phyloP scores from a whole-genome alignment of 1,140 invertebrate species.

The Protaetia brevitarsis region DNA sequence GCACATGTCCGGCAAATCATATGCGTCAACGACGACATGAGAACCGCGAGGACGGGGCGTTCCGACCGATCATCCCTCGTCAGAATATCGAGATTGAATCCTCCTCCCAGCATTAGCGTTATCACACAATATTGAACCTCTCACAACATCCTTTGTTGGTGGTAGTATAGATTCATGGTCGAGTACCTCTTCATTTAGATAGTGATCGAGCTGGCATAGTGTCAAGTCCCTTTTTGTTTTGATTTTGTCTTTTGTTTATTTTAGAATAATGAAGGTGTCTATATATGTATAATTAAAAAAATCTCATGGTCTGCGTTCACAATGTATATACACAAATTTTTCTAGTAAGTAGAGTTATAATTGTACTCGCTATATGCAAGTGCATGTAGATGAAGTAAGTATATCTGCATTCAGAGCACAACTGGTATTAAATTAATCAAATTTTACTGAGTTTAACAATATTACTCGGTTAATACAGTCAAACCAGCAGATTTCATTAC shows the following conservation, averaged over 20 bases:
- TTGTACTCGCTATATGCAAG: too few species aligned
- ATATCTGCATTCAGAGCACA: too few species aligned
- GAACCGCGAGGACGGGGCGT: not conserved
- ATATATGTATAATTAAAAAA: too few species aligned
- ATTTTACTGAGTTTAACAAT: too few species aligned
- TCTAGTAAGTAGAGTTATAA: too few species aligned
- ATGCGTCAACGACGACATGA: not conserved
- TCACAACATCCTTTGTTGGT: not conserved
- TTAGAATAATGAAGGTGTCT: not conserved
- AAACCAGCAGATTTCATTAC: too few species aligned
- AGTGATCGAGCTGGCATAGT: not conserved
- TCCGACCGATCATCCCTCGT: not conserved
- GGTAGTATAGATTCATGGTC: not conserved
- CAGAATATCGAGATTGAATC: not conserved
- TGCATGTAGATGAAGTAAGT: too few species aligned
- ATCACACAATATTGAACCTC: not conserved
- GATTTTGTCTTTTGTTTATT: not conserved
- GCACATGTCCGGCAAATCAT: not conserved
- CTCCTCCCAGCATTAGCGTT: not conserved
- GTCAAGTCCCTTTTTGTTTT: not conserved
- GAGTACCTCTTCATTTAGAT: slow-evolving; percentile 4
- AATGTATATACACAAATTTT: too few species aligned
- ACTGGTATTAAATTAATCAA: too few species aligned
- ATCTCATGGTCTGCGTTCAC: too few species aligned
- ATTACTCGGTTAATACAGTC: too few species aligned